These are phyloP conservation scores for Vultur gryphus DNA, from an alignment of 2,797 vertebrate species.

Conservation along the genomic window DNA sequence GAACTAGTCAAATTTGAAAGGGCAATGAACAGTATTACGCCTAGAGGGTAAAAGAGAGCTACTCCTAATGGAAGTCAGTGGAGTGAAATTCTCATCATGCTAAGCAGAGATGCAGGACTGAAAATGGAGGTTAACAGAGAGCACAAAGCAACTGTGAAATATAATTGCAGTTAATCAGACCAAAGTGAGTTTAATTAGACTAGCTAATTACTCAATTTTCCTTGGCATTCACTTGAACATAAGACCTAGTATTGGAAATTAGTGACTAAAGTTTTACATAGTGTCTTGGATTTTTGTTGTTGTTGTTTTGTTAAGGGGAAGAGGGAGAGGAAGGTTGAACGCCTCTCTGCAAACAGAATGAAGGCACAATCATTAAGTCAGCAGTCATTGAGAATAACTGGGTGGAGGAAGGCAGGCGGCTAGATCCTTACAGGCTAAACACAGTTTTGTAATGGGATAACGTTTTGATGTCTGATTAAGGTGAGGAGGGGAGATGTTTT, in stretches of 20 bases:
- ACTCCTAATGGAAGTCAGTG: not conserved
- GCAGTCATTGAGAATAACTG: not conserved
- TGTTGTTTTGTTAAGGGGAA: not conserved
- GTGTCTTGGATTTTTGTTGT: not conserved
- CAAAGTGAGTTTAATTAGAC: not conserved
- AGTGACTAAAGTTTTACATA: not conserved
- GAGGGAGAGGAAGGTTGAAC: not conserved
- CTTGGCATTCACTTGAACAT: not conserved
- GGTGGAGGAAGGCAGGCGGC: not conserved
- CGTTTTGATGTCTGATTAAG: not conserved
- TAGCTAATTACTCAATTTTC: not conserved
- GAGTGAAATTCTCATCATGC: not conserved
- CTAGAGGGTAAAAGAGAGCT: not conserved
- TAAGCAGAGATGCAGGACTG: not conserved
- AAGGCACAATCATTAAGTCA: not conserved
- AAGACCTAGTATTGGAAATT: not conserved
- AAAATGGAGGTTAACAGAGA: not conserved
- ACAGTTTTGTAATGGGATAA: not conserved
- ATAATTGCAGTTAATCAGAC: not conserved
- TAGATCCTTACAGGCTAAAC: not conserved
- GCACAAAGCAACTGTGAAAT: not conserved
- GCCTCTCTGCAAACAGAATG: not conserved
- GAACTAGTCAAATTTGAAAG: slow-evolving; percentile 14
- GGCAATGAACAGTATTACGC: not conserved
- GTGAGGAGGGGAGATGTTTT: not conserved